Conservation (phyloP, 2,888 invertebrate genomes). For the Thecophora atra region DNA sequence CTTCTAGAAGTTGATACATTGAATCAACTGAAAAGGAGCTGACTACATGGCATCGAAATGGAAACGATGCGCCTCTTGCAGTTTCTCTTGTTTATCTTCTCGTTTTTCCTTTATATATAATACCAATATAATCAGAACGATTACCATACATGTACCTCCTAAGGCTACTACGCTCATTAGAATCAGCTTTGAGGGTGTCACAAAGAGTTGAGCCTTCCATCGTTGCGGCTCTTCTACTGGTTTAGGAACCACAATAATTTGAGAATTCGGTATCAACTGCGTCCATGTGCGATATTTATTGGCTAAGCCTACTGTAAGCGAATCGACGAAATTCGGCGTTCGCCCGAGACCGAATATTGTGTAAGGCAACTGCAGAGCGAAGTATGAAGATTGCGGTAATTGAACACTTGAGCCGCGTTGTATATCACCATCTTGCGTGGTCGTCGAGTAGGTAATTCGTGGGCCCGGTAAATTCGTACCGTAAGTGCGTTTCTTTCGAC, state of each 20-base stretch:
- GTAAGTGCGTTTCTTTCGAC: slow-evolving; percentile 80
- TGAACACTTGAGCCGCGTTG: slow-evolving; percentile 87
- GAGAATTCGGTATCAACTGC: slow-evolving; percentile 96
- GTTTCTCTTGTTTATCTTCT: slow-evolving; percentile 80
- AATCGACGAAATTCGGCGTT: slow-evolving; percentile 97
- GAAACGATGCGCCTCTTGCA: slow-evolving; percentile 83
- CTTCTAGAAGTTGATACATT: background rate
- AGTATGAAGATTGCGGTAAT: slow-evolving; percentile 90
- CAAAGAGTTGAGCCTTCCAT: slow-evolving; percentile 93
- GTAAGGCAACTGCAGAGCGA: slow-evolving; percentile 93
- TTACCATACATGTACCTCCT: slow-evolving; percentile 84
- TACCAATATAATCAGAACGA: slow-evolving; percentile 84
- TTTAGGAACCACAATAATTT: slow-evolving; percentile 93
- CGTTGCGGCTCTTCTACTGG: slow-evolving; percentile 78
- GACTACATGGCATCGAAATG: slow-evolving; percentile 86
- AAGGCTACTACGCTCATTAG: slow-evolving; percentile 90
- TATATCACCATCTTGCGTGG: slow-evolving; percentile 85
- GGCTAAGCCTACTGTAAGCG: slow-evolving; percentile 81
- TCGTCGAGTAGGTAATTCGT: slow-evolving; percentile 84
- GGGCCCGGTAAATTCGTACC: slow-evolving; percentile 94
- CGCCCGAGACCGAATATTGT: slow-evolving; percentile 97
- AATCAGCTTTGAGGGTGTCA: slow-evolving; percentile 93
- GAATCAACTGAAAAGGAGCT: background rate
- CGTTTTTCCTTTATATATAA: slow-evolving; percentile 90
- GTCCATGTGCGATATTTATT: slow-evolving; percentile 80